phyloP scores from a whole-genome alignment of 2,888 invertebrate species.

The Brenthis hecate region DNA sequence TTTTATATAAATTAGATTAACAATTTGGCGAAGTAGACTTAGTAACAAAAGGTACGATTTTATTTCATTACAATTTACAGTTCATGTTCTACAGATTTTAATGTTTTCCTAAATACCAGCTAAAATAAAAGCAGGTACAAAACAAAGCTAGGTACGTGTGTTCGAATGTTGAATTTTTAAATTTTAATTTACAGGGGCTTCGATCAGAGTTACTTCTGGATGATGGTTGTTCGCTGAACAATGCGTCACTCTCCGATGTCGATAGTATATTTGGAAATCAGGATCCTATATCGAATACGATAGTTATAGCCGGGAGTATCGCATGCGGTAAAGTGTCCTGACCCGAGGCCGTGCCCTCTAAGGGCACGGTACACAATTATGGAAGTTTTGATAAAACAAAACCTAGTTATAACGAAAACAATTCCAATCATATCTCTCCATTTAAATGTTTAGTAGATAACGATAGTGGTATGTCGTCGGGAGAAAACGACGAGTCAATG shows the following conservation, averaged over 20 bases:
- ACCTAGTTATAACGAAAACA: slow-evolving; percentile 41
- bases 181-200: slow-evolving; percentile 59
- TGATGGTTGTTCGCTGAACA: slow-evolving; percentile 66
- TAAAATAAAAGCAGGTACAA: no score
- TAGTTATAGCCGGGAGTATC: slow-evolving; percentile 67
- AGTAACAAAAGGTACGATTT: no score
- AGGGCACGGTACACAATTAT: slow-evolving; percentile 66
- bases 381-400: slow-evolving; percentile 71
- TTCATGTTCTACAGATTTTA: no score
- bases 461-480: slow-evolving; percentile 76
- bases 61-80: no score
- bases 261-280: slow-evolving; percentile 62
- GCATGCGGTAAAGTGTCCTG: slow-evolving; percentile 64
- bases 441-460: slow-evolving; percentile 44
- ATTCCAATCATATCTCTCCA: slow-evolving; percentile 30
- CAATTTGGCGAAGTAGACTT: no score
- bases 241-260: slow-evolving; percentile 63
- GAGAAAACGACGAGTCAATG: slow-evolving; percentile 71
- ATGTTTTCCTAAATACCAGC: no score
- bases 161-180: neutral
- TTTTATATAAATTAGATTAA: no score
- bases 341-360: slow-evolving; percentile 76
- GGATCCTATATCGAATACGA: slow-evolving; percentile 60
- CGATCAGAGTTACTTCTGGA: slow-evolving; percentile 70
- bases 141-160: no score